Percentiles rank a stretch among this genome's conserved stretches.
Evolutionary conservation across 1,140 invertebrate species (phyloP).

Genomic region (Teleogryllus occipitalis): DNA sequence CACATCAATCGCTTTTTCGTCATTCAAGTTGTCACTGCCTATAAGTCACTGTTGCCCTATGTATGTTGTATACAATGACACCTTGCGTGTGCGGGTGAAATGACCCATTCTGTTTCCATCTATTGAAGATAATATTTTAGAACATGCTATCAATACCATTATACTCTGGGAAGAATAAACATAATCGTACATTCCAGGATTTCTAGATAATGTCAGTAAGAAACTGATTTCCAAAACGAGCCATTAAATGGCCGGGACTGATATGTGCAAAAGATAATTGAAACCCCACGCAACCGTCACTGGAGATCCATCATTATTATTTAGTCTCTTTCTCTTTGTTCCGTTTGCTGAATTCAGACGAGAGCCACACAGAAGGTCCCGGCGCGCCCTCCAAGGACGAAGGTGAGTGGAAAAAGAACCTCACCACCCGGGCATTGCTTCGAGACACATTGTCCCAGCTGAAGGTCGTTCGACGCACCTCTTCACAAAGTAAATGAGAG

Average conservation of each 20-base stretch:
- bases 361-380: constrained; percentile 31
- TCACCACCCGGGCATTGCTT: background rate
- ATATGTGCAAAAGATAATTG: background rate
- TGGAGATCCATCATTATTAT: constrained; percentile 45
- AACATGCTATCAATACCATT: too few relatives aligned
- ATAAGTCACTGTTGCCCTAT: too few relatives aligned
- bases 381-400: constrained; percentile 25
- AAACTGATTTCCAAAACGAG: background rate
- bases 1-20: too few relatives aligned
- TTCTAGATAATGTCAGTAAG: too few relatives aligned
- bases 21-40: too few relatives aligned
- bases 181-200: too few relatives aligned
- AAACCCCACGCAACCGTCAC: constrained; percentile 19
- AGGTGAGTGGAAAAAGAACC: constrained; percentile 17
- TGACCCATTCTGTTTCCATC: too few relatives aligned
- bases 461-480: background rate
- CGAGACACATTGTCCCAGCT: constrained; percentile 3
- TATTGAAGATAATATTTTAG: too few relatives aligned
- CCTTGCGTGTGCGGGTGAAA: too few relatives aligned
- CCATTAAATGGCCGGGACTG: background rate
- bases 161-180: too few relatives aligned
- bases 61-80: too few relatives aligned
- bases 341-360: constrained; percentile 69
- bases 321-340: constrained; percentile 74
- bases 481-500: constrained; percentile 4